Evolutionary conservation across 2,888 invertebrate genomes (phyloP).

Genomic region (Sphaerophoria rueppellii): DNA sequence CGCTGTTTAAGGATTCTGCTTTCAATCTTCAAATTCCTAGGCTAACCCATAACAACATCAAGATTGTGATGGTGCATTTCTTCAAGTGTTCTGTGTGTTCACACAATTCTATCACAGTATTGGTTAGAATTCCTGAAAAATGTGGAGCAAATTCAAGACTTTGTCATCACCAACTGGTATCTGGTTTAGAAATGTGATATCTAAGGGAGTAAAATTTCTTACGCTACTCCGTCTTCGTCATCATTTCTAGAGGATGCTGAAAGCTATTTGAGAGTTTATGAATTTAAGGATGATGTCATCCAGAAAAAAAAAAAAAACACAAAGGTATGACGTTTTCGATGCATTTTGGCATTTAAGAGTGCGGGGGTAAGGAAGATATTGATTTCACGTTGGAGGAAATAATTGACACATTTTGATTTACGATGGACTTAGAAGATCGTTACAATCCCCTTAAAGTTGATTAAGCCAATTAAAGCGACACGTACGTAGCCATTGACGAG

Average conservation of each 20-base stretch:
- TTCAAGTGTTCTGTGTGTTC: background rate
- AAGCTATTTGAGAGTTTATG: background rate
- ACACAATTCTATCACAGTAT: background rate
- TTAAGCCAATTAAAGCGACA: constrained; percentile 22
- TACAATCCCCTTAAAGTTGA: constrained; percentile 32
- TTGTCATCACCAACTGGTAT: constrained; percentile 32
- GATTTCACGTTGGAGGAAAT: background rate
- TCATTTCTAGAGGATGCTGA: background rate
- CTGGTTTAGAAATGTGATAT: constrained; percentile 24
- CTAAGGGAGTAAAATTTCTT: constrained; percentile 36
- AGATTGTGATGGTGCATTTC: constrained; percentile 1
- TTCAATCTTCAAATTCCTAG: constrained; percentile 3
- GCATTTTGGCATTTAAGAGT: constrained; percentile 11
- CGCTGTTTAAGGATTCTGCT: constrained; percentile 40
- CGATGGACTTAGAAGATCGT: constrained; percentile 3
- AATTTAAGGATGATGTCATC: constrained; percentile 29
- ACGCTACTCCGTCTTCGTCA: background rate
- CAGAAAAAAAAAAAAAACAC: background rate
- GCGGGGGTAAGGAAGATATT: background rate
- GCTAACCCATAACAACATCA: background rate
- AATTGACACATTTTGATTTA: constrained; percentile 42
- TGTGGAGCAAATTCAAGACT: constrained; percentile 37
- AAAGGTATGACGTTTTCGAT: background rate
- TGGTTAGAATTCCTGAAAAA: background rate
- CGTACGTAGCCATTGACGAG: background rate